These are phyloP conservation scores for Glaucidium brasilianum DNA, from an alignment of 2,113 vertebrate genomes.

Conservation along the genomic window DNA sequence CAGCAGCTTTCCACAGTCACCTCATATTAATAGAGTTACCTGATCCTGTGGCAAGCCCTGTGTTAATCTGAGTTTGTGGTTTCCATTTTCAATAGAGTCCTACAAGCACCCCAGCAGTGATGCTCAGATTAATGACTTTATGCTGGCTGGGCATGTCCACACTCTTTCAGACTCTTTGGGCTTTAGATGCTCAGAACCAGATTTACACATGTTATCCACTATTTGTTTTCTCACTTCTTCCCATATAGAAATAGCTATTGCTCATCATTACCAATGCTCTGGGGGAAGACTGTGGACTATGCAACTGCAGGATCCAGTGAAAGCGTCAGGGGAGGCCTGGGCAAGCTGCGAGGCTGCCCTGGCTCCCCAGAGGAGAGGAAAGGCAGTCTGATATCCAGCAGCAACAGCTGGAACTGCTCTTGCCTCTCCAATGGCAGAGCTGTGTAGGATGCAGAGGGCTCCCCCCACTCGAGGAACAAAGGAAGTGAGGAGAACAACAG, in stretches of 20 bases:
- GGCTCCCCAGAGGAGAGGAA: background rate
- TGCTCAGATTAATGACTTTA: background rate
- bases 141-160: background rate
- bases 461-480: background rate
- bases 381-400: background rate
- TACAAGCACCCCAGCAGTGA: background rate
- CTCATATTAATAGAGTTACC: background rate
- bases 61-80: background rate
- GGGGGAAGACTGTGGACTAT: background rate
- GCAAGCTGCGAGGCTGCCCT: background rate
- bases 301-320: background rate
- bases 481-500: background rate
- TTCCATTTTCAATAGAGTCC: background rate
- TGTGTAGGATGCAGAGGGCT: background rate
- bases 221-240: background rate
- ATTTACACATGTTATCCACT: background rate
- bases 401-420: background rate
- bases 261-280: background rate
- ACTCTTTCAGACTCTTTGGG: background rate
- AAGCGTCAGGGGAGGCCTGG: background rate
- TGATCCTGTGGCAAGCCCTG: accelerated
- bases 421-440: background rate
- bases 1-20: background rate
- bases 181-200: background rate
- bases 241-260: background rate